Evolutionary conservation across 2,888 invertebrate species (phyloP), one percentile per base, ranked within the genome.

Genomic region (Cheiracanthium punctorium): DNA sequence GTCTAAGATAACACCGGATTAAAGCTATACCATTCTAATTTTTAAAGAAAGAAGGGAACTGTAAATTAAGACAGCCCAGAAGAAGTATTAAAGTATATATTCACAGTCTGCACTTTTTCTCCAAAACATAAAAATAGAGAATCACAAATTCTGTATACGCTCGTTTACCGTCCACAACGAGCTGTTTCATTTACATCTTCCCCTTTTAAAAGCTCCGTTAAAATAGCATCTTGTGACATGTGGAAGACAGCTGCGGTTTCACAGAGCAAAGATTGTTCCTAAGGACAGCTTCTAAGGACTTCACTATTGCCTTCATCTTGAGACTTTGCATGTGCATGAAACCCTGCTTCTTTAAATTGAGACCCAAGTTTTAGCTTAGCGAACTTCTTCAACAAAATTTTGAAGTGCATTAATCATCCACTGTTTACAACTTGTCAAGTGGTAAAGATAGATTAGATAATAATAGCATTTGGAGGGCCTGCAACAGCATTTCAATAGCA

Each of bases 361-460:
- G 71, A 82, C 20, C 37, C 30, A 30, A 74, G 82, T 37, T 24
- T 29, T 32, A 14, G 71, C 41, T 74, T 74, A 52, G 52, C 43
- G 69, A 48, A n/a, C 28, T 74, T 74, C 82, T 82, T 82, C 67
- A 82, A 72, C 65, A 77, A 37, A n/a, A 64, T 81, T 77, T 41
- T 32, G 28, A 30, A 43, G 76, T 30, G 58, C 82, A 82, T 82
- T 82, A 82, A 82, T 82, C 76, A 82, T 77, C 64, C 65, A 24
- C 72, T 77, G 76, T 77, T 77, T 82, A 65, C 71, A 77, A 77
- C 64, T 52, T 77, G 82, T 77, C 72, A 82, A 76, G 71, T 71
- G 43, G 17, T 75, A 75, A 82, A 82, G 82, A 82, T 82, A 75
- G 82, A 82, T 82, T 76, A 70, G 70, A 70, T 75, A 75, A 69